Base-by-base conservation (phyloP, 2,113 vertebrate genomes). In the Anthoscopus minutus region DNA sequence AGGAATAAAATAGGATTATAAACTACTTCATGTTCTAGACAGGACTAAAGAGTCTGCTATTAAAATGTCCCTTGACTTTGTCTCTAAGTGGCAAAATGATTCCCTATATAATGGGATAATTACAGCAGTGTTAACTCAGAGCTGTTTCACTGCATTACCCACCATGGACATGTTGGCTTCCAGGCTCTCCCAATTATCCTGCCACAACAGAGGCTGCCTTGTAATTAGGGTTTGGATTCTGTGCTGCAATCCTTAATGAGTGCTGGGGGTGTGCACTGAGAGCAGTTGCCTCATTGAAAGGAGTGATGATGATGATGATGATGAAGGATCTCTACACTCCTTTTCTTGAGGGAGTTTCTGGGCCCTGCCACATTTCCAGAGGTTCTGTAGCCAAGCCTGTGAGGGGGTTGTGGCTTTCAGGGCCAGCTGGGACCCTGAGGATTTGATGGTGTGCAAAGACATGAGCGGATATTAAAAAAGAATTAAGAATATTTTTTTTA, bases 141-240 rank as follows among this genome's bases (percentile, higher is more conserved):
- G 15, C 79, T 22, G 0, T 35, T 81, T 27, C 60, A 38, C 51
- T 15, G 47, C 61, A 4, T 88, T 61, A 74, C 44, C 61, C 44
- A 76, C 40, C 62, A 1, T 5, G 13, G 13, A 37, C 16, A 17
- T 4, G 24, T 31, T 88, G 11, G 6, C 18, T 82, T 69, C 58
- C 62, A 38, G 79, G 40, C 22, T 40, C 79, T 28, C 38, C 48
- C 89, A 96, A 30, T 94, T 89, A 91, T 30, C 65, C 57, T 93
- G 70, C 73, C 71, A 60, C 66, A 71, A 15, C 47, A 77, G 47
- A 47, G 85, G 15, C 78, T 96, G 89, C 13, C 44, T 66, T 66
- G 30, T 73, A 71, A 92, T 92, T 83, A 90, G 62, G 60, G 56
- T 44, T 92, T 77, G 45, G 62, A 45, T 65, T 65, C 58, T 56